Percentiles rank a stretch among this genome's conserved stretches.
These are phyloP conservation scores for Leuciscus idus DNA, from an alignment of 2,113 vertebrate species.

Conservation along the genomic window DNA sequence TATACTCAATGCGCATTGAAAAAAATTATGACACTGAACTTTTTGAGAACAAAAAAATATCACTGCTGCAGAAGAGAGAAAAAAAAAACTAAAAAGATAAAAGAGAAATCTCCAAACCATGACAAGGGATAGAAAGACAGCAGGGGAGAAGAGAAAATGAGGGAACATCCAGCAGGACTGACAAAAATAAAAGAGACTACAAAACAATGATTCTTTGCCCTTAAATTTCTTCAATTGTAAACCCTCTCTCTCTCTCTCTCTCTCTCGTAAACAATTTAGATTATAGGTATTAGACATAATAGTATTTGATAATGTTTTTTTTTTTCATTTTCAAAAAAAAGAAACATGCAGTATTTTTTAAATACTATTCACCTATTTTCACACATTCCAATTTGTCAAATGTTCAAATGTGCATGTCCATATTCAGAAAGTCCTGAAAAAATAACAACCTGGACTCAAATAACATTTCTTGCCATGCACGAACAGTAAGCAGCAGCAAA, in stretches of 20 bases:
- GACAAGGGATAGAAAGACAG: conserved; percentile 74
- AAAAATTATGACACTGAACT: conserved; percentile 30
- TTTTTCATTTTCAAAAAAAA: too few relatives aligned
- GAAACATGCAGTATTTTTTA: too few relatives aligned
- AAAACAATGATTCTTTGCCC: conserved; percentile 12
- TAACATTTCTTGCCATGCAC: background rate
- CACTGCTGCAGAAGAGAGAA: background rate
- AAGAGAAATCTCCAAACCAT: conserved; percentile 62
- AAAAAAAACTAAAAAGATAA: conserved; percentile 18
- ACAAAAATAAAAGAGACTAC: conserved; percentile 71
- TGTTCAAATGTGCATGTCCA: background rate
- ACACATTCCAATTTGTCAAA: too few relatives aligned
- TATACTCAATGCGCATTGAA: background rate
- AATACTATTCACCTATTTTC: too few relatives aligned
- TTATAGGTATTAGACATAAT: background rate
- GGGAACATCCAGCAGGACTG: conserved; percentile 72
- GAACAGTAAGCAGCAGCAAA: background rate
- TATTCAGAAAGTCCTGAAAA: background rate
- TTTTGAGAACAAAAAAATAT: conserved; percentile 32
- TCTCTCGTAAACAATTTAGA: background rate
- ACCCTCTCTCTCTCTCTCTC: background rate
- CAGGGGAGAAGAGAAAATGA: conserved; percentile 64
- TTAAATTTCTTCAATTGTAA: conserved; percentile 33
- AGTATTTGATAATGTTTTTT: background rate
- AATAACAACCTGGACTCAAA: background rate